Evolutionary conservation across 2,797 vertebrate species (phyloP).

Genomic region (Ara ararauna): DNA sequence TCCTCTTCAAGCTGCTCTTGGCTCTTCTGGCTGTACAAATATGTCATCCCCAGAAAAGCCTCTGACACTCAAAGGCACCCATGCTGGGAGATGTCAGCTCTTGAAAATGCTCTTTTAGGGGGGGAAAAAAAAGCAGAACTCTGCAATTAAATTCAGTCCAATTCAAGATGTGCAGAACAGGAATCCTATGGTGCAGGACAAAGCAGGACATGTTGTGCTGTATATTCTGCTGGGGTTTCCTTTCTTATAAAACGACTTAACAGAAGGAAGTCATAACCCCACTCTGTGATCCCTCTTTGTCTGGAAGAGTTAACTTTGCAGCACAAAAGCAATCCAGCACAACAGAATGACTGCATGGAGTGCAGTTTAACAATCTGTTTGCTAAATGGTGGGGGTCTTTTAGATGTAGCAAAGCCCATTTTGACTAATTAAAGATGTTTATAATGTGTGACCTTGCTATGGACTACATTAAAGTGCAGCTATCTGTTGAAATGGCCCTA

Average conservation of each 20-base stretch:
- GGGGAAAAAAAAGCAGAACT: background rate
- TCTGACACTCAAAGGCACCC: background rate
- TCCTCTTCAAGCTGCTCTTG: background rate
- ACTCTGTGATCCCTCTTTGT: background rate
- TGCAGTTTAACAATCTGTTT: background rate
- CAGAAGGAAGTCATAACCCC: background rate
- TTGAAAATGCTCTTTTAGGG: background rate
- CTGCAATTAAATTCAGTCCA: background rate
- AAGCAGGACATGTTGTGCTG: conserved; percentile 17
- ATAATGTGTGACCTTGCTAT: background rate
- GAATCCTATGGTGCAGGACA: conserved; percentile 12
- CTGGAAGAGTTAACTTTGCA: background rate
- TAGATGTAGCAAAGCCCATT: background rate
- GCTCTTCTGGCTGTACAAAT: background rate
- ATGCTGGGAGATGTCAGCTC: background rate
- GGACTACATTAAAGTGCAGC: background rate
- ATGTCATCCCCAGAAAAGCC: background rate
- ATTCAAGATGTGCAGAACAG: background rate
- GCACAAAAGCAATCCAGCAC: background rate
- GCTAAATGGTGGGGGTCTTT: background rate
- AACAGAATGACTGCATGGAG: background rate
- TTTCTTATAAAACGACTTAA: background rate
- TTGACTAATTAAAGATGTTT: background rate
- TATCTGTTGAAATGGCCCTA: background rate
- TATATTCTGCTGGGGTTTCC: background rate